Evolutionary conservation across 2,888 invertebrate genomes (phyloP).

Genomic region (Muscina levida): DNA sequence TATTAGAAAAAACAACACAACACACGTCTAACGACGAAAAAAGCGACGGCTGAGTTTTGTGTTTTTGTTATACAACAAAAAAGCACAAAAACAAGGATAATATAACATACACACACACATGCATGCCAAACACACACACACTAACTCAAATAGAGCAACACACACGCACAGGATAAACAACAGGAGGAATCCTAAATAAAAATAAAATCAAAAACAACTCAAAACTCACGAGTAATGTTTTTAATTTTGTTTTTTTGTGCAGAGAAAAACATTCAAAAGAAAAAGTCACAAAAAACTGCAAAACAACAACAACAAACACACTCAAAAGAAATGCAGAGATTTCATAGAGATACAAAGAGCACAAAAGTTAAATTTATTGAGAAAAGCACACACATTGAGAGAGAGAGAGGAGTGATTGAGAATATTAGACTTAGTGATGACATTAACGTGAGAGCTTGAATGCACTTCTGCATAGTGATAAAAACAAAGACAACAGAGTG

Average conservation of each 20-base stretch:
- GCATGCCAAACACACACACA: background rate
- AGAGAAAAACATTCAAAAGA: slow-evolving; percentile 8
- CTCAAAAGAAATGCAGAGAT: background rate
- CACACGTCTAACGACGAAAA: slow-evolving; percentile 4
- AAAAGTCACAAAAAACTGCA: too few relatives aligned
- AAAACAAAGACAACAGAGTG: background rate
- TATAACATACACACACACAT: background rate
- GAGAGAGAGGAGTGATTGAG: slow-evolving; percentile 14
- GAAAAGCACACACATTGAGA: slow-evolving; percentile 16
- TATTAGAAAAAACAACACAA: slow-evolving; percentile 24
- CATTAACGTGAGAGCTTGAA: slow-evolving; percentile 15
- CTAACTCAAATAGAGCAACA: slow-evolving; percentile 14
- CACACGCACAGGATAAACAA: slow-evolving; percentile 35
- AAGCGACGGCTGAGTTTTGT: slow-evolving; percentile 23
- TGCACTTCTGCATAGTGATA: slow-evolving; percentile 47
- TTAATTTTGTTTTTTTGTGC: slow-evolving; percentile 1
- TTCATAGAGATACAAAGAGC: slow-evolving; percentile 16
- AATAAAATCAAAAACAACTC: slow-evolving; percentile 30
- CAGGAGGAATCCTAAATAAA: slow-evolving; percentile 38
- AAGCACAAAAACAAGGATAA: slow-evolving; percentile 38
- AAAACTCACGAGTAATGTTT: background rate
- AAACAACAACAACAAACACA: background rate
- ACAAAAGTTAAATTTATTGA: slow-evolving; percentile 34
- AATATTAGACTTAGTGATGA: slow-evolving; percentile 28
- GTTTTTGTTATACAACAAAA: slow-evolving; percentile 40